Evolutionary conservation across 1,140 invertebrate species (phyloP), one percentile per base, ranked within the genome.

Genomic region (Drosophila rhopaloa): DNA sequence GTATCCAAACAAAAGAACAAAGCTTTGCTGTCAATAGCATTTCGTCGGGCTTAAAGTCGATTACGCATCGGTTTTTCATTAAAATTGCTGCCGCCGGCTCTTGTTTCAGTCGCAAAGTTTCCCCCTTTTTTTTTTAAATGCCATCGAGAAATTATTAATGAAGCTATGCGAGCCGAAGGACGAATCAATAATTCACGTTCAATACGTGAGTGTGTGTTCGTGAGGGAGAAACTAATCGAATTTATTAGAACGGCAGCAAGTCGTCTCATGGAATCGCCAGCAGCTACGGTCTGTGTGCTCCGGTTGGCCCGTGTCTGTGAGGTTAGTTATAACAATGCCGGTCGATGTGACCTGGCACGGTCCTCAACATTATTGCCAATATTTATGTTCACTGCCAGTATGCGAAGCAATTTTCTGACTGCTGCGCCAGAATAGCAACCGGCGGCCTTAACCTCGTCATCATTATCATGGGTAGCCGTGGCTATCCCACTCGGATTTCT

Each of bases 201-300:
- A 38, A 41, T 57, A 55, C 56, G 62, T 14, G 51, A 43, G 47
- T 40, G 41, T 58, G 47, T 63, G 58, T 47, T 65, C 72, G 74
- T 47, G 53, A 57, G 62, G 47, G 65, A 58, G 66, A 57, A 83
- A 81, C 77, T 89, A 89, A 89, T 89, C 84, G 84, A 89, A 89
- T 89, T 83, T 89, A 89, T 89, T 89, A 79, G 80, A 84, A 54
- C 60, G 62, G 47, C 40, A 54, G 60, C 53, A 76, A 71, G 40
- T 59, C 66, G 70, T 68, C 66, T 32, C 47, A 48, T 41, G 41
- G 65, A 71, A 56, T 71, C 16, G 75, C 50, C 61, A 40, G 53
- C 41, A 60, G 51, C 60, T 35, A 46, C 47, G 53, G 16, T 50
- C 41, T 55, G 50, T 41, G 29, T 61, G 44, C 70, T 51, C 37